Evolutionary conservation across 2,113 vertebrate genomes (phyloP).

Genomic region (Ahaetulla prasina): DNA sequence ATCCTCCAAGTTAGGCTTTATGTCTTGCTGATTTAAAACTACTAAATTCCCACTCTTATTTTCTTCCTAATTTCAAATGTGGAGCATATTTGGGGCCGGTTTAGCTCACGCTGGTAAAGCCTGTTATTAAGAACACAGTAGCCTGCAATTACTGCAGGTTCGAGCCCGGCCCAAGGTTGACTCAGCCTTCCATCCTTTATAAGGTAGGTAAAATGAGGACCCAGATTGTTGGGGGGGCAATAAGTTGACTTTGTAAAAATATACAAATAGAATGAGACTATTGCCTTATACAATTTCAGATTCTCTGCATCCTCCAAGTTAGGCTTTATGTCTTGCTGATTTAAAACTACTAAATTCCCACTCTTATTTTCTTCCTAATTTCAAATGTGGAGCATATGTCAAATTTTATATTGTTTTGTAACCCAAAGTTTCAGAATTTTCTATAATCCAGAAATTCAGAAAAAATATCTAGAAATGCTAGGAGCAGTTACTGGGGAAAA

Average conservation of each 20-base stretch:
- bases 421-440: not conserved
- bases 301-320: not conserved
- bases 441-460: not conserved
- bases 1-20: not conserved
- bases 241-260: too few relatives aligned
- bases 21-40: not conserved
- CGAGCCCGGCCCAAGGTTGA: too few relatives aligned
- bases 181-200: too few relatives aligned
- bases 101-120: too few relatives aligned
- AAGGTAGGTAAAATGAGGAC: too few relatives aligned
- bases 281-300: not conserved
- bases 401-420: not conserved
- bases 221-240: too few relatives aligned
- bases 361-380: not conserved
- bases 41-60: not conserved
- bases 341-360: not conserved
- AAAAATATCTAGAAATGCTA: not conserved
- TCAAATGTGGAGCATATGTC: not conserved
- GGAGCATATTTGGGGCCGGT: too few relatives aligned
- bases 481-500: not conserved
- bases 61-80: not conserved
- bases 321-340: not conserved
- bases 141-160: too few relatives aligned
- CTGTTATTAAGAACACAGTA: too few relatives aligned
- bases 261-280: too few relatives aligned